Percentiles rank a stretch among this genome's conserved stretches.
Evolutionary conservation across 2,888 invertebrate genomes (phyloP).

Genomic region (Onthophagus sagittarius): DNA sequence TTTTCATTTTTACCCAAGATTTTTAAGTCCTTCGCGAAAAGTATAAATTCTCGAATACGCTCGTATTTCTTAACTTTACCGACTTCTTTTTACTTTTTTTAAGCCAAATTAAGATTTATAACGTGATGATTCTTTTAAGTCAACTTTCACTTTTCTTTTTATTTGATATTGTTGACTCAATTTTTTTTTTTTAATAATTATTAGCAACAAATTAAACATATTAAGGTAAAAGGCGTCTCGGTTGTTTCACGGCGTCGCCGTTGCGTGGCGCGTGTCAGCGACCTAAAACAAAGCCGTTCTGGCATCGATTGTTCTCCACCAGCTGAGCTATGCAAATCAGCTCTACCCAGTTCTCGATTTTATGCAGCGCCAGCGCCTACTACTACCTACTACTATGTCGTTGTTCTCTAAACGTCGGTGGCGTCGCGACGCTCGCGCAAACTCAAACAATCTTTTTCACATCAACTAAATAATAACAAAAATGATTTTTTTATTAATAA

Average conservation of each 20-base stretch:
- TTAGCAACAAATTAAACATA: too few species aligned
- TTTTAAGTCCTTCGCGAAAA: constrained; percentile 12
- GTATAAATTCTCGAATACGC: constrained; percentile 12
- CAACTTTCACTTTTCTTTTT: not conserved
- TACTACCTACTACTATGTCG: constrained; percentile 8
- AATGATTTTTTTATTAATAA: too few species aligned
- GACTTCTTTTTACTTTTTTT: not conserved
- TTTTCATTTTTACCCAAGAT: constrained; percentile 14
- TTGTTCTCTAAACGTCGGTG: not conserved
- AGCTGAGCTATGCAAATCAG: constrained; percentile 53
- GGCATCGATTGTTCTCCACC: constrained; percentile 47
- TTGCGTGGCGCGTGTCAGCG: constrained; percentile 20
- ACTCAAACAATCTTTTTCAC: too few species aligned
- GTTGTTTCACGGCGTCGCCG: constrained; percentile 5
- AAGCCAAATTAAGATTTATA: not conserved
- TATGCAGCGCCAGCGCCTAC: constrained; percentile 38
- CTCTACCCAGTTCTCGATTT: constrained; percentile 49
- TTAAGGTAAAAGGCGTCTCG: not conserved
- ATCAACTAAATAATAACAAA: too few species aligned
- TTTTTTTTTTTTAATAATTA: too few species aligned
- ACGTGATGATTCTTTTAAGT: not conserved
- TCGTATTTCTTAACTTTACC: constrained; percentile 7
- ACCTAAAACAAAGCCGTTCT: constrained; percentile 26
- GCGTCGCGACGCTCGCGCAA: constrained; percentile 19
- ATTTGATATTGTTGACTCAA: not conserved